Percentiles rank a stretch among this genome's conserved stretches.
phyloP scores from a whole-genome alignment of 2,888 invertebrate species.

The Drosophila vallismaia region DNA sequence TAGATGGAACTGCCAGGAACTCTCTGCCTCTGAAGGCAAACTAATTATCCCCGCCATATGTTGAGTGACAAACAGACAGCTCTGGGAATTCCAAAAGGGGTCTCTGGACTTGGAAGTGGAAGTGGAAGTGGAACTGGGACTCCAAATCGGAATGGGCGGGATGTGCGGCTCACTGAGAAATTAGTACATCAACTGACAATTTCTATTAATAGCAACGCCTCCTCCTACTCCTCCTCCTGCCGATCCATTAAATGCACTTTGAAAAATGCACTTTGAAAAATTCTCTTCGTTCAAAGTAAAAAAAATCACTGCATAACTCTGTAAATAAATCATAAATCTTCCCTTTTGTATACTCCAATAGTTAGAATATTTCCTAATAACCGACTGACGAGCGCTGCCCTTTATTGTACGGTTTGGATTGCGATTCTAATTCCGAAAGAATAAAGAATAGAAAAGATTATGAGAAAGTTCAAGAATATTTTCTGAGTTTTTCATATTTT shows the following conservation, averaged over 20 bases:
- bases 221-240: neutral
- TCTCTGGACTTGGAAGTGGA: constrained; percentile 5
- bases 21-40: constrained; percentile 34
- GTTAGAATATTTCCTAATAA: too few species aligned
- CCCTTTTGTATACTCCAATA: too few species aligned
- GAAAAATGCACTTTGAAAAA: neutral
- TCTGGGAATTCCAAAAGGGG: constrained; percentile 36
- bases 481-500: too few species aligned
- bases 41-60: constrained; percentile 47
- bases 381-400: too few species aligned
- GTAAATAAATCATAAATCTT: too few species aligned
- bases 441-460: too few species aligned
- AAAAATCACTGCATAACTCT: neutral
- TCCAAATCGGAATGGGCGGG: constrained; percentile 30
- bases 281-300: too few species aligned
- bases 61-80: constrained; percentile 45
- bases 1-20: constrained; percentile 1
- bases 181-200: constrained; percentile 46
- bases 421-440: too few species aligned
- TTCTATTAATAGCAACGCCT: constrained; percentile 37
- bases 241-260: constrained; percentile 5
- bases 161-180: constrained; percentile 56
- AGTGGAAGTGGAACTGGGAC: neutral
- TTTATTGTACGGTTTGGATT: too few species aligned
- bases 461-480: too few species aligned